phyloP scores from a whole-genome alignment of 2,797 vertebrate species.

The Siniperca scherzeri region DNA sequence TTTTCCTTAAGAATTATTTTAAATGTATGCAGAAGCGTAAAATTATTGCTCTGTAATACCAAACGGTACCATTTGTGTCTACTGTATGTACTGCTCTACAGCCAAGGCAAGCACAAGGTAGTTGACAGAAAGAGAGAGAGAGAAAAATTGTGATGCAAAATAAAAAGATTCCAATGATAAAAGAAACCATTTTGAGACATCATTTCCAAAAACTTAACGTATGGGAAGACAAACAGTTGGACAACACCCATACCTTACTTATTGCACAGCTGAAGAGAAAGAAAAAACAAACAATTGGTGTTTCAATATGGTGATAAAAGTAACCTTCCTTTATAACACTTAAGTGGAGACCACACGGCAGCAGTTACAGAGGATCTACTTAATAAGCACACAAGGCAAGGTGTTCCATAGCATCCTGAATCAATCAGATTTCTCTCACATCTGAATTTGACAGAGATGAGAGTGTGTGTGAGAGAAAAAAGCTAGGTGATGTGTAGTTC shows the following conservation, averaged over 20 bases:
- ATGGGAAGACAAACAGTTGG: not conserved
- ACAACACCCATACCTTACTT: not conserved
- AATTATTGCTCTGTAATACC: not conserved
- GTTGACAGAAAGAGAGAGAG: not conserved
- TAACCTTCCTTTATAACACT: not conserved
- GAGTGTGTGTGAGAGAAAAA: constrained; percentile 1
- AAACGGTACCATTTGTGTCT: not conserved
- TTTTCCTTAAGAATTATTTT: not conserved
- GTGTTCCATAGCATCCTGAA: constrained; percentile 10
- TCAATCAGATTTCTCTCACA: constrained; percentile 27
- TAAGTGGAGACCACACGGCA: not conserved
- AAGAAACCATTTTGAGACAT: not conserved
- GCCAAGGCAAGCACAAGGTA: not conserved
- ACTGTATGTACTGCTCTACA: not conserved
- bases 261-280: not conserved
- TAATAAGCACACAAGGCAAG: constrained; percentile 29
- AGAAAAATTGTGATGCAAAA: not conserved
- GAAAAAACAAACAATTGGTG: not conserved
- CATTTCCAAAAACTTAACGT: not conserved
- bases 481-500: not conserved
- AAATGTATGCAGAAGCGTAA: not conserved
- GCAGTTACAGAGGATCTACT: constrained; percentile 13
- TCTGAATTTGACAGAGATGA: constrained; percentile 14
- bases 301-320: not conserved
- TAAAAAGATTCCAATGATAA: not conserved